Evolutionary conservation across 2,797 vertebrate genomes (phyloP).

Genomic region (Neopelma chrysocephalum): DNA sequence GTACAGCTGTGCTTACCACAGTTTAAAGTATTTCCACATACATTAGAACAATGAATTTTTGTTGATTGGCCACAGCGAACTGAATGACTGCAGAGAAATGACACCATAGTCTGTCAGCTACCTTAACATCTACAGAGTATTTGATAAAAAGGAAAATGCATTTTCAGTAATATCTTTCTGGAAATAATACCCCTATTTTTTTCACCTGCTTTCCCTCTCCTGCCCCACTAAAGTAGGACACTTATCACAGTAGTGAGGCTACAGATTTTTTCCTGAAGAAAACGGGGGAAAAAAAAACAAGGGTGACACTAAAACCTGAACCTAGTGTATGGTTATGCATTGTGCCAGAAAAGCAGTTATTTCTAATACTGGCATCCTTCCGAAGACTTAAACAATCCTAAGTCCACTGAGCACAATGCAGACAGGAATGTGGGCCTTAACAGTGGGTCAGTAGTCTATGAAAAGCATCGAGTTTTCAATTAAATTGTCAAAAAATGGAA

Average conservation of each 20-base stretch:
- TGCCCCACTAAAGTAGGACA: neutral
- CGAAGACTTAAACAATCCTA: neutral
- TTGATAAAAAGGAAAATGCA: neutral
- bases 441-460: neutral
- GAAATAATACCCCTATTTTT: neutral
- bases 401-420: neutral
- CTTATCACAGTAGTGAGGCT: neutral
- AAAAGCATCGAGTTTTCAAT: neutral
- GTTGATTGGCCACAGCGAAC: slow-evolving; percentile 91
- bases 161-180: neutral
- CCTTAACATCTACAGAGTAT: neutral
- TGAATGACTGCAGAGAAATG: slow-evolving; percentile 83
- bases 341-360: neutral
- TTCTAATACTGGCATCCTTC: neutral
- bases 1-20: slow-evolving; percentile 89
- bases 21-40: slow-evolving; percentile 86
- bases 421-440: neutral
- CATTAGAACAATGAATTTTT: slow-evolving; percentile 85
- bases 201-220: neutral
- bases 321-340: neutral
- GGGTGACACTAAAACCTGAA: neutral
- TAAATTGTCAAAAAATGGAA: neutral
- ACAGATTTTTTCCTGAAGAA: neutral
- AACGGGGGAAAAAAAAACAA: neutral
- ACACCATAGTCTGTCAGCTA: neutral